phyloP scores from a whole-genome alignment of 2,797 vertebrate genomes.

The Protonibea diacanthus region DNA sequence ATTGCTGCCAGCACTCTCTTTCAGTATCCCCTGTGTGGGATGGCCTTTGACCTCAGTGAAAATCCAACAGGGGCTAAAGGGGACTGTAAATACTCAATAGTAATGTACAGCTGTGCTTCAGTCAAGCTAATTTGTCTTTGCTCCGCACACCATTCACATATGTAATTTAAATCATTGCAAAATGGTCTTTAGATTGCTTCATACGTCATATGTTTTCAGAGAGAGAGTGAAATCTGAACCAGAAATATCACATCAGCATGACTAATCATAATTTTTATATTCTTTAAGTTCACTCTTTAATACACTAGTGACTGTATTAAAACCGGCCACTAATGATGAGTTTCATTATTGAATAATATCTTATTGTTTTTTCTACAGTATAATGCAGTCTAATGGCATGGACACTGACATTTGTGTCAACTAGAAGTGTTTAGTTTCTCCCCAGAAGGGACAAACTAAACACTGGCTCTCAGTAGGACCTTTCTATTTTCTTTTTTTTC shows the following conservation, averaged over 20 bases:
- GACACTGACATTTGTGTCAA: background rate
- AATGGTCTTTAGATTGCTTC: constrained; percentile 27
- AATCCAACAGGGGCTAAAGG: constrained; percentile 57
- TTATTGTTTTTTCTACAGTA: background rate
- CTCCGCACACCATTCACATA: constrained; percentile 23
- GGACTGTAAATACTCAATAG: constrained; percentile 58
- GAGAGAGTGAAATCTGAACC: constrained; percentile 3
- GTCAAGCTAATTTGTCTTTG: constrained; percentile 49
- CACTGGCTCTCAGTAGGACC: too few species aligned
- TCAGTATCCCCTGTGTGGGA: constrained; percentile 64
- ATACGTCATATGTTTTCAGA: constrained; percentile 23
- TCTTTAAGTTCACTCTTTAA: background rate
- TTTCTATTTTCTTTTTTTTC: too few species aligned
- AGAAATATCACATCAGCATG: background rate
- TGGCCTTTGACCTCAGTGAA: constrained; percentile 71
- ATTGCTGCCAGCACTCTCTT: constrained; percentile 50
- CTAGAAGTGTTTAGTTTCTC: background rate
- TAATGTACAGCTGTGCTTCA: constrained; percentile 63
- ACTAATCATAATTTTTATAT: background rate
- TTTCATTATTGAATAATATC: background rate
- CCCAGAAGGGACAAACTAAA: too few species aligned
- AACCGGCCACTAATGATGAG: background rate
- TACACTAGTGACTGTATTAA: background rate
- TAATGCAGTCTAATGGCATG: background rate
- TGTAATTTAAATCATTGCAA: constrained; percentile 32